Conservation (phyloP, 2,888 invertebrate genomes). For the Aleiodes leptofemur region DNA sequence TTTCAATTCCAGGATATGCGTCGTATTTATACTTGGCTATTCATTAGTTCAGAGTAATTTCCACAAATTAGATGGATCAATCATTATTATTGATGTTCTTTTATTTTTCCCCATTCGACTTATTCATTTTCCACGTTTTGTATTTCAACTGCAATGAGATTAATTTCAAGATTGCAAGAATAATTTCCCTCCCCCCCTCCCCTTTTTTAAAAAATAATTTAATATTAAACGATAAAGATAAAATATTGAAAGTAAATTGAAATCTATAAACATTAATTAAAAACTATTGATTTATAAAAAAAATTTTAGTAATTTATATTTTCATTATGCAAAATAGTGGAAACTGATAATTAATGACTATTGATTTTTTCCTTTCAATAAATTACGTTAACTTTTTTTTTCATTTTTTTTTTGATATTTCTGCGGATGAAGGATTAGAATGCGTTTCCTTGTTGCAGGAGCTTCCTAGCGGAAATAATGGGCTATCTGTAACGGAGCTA, state of each 20-base stretch:
- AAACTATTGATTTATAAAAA: no score
- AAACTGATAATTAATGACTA: no score
- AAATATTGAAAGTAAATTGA: not conserved
- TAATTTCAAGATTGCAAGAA: not conserved
- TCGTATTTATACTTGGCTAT: not conserved
- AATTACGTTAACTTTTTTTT: no score
- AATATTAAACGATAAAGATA: not conserved
- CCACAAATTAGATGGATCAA: conserved; percentile 39
- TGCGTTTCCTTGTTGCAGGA: not conserved
- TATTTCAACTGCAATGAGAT: no score
- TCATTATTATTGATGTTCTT: conserved; percentile 20
- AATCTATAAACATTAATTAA: no score
- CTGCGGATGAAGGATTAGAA: not conserved
- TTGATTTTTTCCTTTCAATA: no score
- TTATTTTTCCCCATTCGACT: not conserved
- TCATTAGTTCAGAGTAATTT: conserved; percentile 37
- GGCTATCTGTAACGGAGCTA: conserved; percentile 33
- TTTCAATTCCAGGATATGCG: no score
- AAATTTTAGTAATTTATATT: no score
- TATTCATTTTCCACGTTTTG: not conserved
- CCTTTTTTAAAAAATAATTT: no score
- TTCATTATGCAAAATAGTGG: no score
- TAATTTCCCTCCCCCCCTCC: not conserved
- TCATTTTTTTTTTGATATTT: no score
- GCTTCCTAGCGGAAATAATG: conserved; percentile 39